Base-by-base conservation (phyloP, 2,797 vertebrate species). In the Eurystomus glaucurus region DNA sequence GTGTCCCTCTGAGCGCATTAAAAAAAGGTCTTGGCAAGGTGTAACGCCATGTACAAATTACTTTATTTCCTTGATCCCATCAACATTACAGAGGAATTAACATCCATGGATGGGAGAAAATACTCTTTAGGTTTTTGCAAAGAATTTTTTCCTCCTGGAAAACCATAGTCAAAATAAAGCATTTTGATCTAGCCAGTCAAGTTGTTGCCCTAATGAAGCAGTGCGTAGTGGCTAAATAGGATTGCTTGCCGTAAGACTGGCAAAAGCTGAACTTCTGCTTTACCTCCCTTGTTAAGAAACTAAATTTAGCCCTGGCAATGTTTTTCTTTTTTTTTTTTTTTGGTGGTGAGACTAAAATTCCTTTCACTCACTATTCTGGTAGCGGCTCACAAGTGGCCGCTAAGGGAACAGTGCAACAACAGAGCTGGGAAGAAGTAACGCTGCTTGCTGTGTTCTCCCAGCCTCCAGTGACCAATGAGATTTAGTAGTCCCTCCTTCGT, bases 31-130 rank as follows among this genome's bases (percentile, higher is more conserved):
- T 52, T 41, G 48, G 31, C 33, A 58, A 20, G 51, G 4, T 61
- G n/a, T 52, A 74, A 20, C 23, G 54, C 6, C 0, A 0, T 5
- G 7, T 29, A 9, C 13, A 21, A 39, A 23, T 58, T 22, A 14
- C 51, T 54, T 28, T 2, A 70, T 77, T 51, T 41, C 61, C 35
- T 23, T 52, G 8, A 13, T 75, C 25, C 23, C 11, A 16, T 51
- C 57, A 82, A 6, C 16, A 12, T 9, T 16, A 11, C 15, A 41
- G 48, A n/a, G 14, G 7, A n/a, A 11, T 9, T 66, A 22, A 37
- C 37, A 37, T 37, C 11, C 1, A 1, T 1, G 5, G n/a, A 33
- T 21, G 48, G 25, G 46, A 61, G 25, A 46, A 85, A 84, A 48
- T n/a, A 15, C 6, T 31, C 11, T 76, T 54, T 4, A 35, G 9